Percentiles rank a stretch among this genome's conserved stretches.
phyloP scores from a whole-genome alignment of 2,113 vertebrate species.

The Cathartes aura region DNA sequence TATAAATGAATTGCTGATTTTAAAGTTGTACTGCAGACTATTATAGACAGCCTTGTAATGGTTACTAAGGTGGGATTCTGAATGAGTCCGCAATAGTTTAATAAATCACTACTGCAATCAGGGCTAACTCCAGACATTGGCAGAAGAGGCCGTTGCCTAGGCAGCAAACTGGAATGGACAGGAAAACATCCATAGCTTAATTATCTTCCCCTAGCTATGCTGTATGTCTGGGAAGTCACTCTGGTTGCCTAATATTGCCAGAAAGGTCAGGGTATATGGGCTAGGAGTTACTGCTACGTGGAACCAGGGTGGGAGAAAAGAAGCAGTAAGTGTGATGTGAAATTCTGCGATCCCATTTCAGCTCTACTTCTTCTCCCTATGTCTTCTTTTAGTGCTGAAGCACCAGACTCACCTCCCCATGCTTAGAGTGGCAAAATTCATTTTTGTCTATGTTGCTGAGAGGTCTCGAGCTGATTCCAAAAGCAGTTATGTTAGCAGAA shows the following conservation, averaged over 20 bases:
- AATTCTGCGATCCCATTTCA: neutral
- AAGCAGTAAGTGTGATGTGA: neutral
- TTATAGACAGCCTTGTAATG: neutral
- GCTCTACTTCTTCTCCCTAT: neutral
- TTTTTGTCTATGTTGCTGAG: neutral
- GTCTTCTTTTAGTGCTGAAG: neutral
- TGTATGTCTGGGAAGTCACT: neutral
- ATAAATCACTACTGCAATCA: neutral
- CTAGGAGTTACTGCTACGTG: neutral
- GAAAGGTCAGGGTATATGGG: neutral
- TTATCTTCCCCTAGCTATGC: neutral
- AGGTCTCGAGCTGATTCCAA: neutral
- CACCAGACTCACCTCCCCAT: neutral
- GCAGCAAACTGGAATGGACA: neutral
- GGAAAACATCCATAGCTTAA: neutral
- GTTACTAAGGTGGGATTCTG: neutral
- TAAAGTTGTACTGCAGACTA: neutral
- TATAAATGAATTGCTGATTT: neutral
- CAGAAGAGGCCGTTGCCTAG: neutral
- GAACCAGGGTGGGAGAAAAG: neutral
- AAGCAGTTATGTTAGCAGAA: conserved; percentile 9
- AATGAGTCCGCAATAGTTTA: neutral
- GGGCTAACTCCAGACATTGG: neutral
- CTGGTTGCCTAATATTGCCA: neutral
- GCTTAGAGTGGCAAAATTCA: neutral